Percentiles rank a stretch among this genome's conserved stretches.
phyloP scores from a whole-genome alignment of 2,797 vertebrate species.

The Xyrichtys novacula region DNA sequence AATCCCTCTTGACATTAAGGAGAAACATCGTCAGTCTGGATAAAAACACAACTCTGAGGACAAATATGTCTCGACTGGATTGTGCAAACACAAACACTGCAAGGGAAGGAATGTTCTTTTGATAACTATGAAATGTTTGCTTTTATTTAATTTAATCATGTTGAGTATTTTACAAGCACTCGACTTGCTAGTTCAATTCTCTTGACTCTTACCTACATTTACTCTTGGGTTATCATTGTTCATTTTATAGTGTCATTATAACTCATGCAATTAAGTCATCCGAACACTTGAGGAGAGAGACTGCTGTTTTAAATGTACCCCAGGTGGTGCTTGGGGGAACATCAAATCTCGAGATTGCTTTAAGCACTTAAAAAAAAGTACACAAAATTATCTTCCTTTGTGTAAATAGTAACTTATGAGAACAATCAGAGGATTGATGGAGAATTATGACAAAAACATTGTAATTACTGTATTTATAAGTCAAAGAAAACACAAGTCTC shows the following conservation, averaged over 20 bases:
- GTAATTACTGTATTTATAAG: constrained; percentile 81
- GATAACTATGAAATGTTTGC: constrained; percentile 78
- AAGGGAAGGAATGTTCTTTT: constrained; percentile 83
- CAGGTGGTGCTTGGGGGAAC: constrained; percentile 42
- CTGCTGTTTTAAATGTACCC: constrained; percentile 46
- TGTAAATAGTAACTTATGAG: constrained; percentile 77
- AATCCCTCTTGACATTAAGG: constrained; percentile 37
- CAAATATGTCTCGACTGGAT: constrained; percentile 48
- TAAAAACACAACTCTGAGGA: constrained; percentile 41
- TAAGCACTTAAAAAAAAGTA: constrained; percentile 72
- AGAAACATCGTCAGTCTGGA: constrained; percentile 43
- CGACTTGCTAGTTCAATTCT: constrained; percentile 81
- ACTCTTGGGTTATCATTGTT: constrained; percentile 70
- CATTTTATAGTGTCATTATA: constrained; percentile 67
- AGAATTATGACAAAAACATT: constrained; percentile 64
- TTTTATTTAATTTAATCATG: constrained; percentile 80
- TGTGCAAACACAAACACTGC: constrained; percentile 61
- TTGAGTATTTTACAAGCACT: constrained; percentile 75
- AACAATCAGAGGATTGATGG: constrained; percentile 67
- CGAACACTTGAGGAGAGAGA: constrained; percentile 47
- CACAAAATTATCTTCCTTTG: constrained; percentile 60
- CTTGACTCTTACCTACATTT: constrained; percentile 80
- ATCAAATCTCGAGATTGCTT: constrained; percentile 45
- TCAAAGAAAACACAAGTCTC: constrained; percentile 41
- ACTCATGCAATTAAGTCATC: constrained; percentile 46